Evolutionary conservation across 2,113 vertebrate genomes (phyloP).

Genomic region (Nyctibius bracteatus): DNA sequence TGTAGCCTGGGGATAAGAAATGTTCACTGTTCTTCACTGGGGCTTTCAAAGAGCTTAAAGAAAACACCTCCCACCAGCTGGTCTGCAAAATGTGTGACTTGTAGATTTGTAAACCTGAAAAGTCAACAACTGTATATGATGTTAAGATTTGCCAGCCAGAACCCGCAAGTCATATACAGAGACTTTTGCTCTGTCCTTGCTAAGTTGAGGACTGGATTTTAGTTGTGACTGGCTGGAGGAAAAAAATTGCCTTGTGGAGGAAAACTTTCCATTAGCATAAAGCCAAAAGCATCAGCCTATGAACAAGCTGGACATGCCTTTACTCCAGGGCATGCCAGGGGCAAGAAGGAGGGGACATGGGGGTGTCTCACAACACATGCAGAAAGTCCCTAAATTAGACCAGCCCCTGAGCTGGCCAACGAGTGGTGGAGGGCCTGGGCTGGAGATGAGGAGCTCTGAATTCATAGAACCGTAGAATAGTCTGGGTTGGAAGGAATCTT

Average conservation of each 20-base stretch:
- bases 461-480: too few species aligned
- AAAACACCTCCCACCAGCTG: conserved; percentile 54
- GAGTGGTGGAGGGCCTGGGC: background rate
- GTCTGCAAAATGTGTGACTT: conserved; percentile 36
- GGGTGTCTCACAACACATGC: background rate
- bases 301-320: background rate
- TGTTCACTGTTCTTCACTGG: conserved; percentile 23
- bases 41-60: conserved; percentile 51
- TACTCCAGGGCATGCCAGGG: background rate
- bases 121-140: conserved; percentile 50
- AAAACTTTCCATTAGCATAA: conserved; percentile 21
- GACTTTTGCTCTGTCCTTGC: conserved; percentile 43
- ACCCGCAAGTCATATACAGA: conserved; percentile 4
- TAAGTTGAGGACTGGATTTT: conserved; percentile 42
- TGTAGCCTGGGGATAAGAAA: conserved; percentile 46
- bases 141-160: conserved; percentile 36
- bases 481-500: too few species aligned
- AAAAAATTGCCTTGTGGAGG: background rate
- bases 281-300: background rate
- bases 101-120: conserved; percentile 44
- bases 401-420: background rate
- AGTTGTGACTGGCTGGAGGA: background rate
- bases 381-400: background rate
- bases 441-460: background rate
- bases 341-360: background rate